Conservation (phyloP, 2,888 invertebrate species). For the Napeogenes sylphis region DNA sequence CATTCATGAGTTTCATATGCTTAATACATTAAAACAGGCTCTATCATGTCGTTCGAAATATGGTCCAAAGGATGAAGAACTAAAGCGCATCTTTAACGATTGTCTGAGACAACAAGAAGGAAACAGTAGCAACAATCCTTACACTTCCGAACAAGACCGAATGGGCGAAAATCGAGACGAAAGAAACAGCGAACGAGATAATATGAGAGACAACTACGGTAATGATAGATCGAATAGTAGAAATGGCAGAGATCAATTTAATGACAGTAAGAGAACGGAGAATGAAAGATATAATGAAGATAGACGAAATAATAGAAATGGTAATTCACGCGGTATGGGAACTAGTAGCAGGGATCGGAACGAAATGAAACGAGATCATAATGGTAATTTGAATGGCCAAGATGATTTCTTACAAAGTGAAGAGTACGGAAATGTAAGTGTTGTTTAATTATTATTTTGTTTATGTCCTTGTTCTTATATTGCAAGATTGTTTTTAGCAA, state of each 20-base stretch:
- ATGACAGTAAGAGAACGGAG: slow-evolving; percentile 22
- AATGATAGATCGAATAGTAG: slow-evolving; percentile 30
- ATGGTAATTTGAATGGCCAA: slow-evolving; percentile 37
- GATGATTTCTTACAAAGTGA: slow-evolving; percentile 46
- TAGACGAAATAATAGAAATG: slow-evolving; percentile 23
- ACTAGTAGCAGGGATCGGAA: slow-evolving; percentile 35
- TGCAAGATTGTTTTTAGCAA: slow-evolving; percentile 16
- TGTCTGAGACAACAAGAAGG: slow-evolving; percentile 73
- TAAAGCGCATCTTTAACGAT: slow-evolving; percentile 75
- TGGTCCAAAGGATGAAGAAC: slow-evolving; percentile 76
- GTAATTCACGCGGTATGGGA: slow-evolving; percentile 32
- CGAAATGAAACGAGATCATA: slow-evolving; percentile 29
- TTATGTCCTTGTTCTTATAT: background rate
- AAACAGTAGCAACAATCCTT: slow-evolving; percentile 40
- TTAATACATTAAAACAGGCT: slow-evolving; percentile 46
- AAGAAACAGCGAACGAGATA: slow-evolving; percentile 31
- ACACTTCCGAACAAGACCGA: slow-evolving; percentile 44
- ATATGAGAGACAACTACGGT: slow-evolving; percentile 36
- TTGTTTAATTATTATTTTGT: slow-evolving; percentile 8
- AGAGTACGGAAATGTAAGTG: slow-evolving; percentile 55
- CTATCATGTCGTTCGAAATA: slow-evolving; percentile 79
- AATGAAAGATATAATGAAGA: slow-evolving; percentile 33
- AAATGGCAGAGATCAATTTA: slow-evolving; percentile 37
- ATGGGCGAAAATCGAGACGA: slow-evolving; percentile 40
- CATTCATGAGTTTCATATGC: too few species aligned